Base-by-base conservation (phyloP, 1,140 invertebrate species). In the Drosophila triauraria region DNA sequence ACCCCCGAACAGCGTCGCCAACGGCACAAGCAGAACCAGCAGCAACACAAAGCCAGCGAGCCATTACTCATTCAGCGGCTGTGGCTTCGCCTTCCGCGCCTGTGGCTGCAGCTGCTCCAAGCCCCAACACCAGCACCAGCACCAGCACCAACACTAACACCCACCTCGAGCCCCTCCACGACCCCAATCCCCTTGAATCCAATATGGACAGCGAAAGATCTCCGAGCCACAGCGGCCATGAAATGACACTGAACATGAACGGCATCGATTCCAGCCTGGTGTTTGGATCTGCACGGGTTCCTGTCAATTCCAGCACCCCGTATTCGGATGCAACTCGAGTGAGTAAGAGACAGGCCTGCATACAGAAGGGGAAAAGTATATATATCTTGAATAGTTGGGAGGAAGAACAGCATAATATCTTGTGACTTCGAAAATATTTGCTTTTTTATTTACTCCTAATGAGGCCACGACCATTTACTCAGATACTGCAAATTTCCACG, bases 291-390 rank as follows among this genome's bases (percentile, higher is more conserved):
- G 95, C 97, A 91, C 94, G 96, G 68, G 96, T 99, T 86, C 96
- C 97, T 93, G 96, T 97, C 93, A 96, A 97, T 93, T 98, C 98
- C 13, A 94, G 95, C 32, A 99, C 98, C 48, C 98, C 98, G 17
- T 99, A 99, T 94, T 97, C 98, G 70, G 98, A 99, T 95, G 98
- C 98, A 44, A 99, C 98, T 75, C 97, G 98, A 96, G 97, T 98
- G 95, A 95, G 95, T 93, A 64, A 25, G 27, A 62, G 25, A 62
- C 27, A 32, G 50, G 9, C 59, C 35, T 53, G 15, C 10, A 23
- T 44, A 30, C 63, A 70, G 63, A 46, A 48, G 15, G 63, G 15
- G 32, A 70, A 70, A 70, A 9, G 9, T 35, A 7, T 42, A 35
- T 32, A 32, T 53, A 9, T 8, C 13, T 15, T 23, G 1, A n/a